Conservation (phyloP, 2,113 vertebrate genomes). For the Tauraco erythrolophus region DNA sequence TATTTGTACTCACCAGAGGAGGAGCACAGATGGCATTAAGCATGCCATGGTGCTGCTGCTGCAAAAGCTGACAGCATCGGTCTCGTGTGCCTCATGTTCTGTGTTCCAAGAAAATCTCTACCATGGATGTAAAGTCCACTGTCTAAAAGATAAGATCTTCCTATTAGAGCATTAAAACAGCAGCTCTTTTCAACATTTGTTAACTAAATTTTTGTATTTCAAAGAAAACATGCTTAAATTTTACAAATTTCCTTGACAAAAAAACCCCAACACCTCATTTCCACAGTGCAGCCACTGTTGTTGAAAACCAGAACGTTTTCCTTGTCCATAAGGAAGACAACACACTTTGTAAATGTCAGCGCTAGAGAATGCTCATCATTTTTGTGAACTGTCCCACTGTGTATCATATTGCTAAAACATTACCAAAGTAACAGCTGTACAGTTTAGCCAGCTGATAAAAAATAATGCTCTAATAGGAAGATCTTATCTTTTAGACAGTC, state of each 20-base stretch:
- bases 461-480: background rate
- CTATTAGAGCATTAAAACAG: no score
- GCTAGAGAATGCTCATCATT: background rate
- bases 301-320: background rate
- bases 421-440: background rate
- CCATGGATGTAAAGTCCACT: background rate
- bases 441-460: background rate
- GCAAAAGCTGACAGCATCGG: background rate
- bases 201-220: background rate
- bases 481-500: background rate
- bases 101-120: background rate
- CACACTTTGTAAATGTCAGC: background rate
- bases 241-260: background rate
- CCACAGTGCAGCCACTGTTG: background rate
- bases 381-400: background rate
- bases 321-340: background rate
- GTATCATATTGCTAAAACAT: background rate
- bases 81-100: background rate
- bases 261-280: background rate
- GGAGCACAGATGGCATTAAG: background rate
- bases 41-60: accelerated
- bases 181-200: background rate
- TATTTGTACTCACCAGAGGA: background rate
- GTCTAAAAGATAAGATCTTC: no score
- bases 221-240: background rate